A percentile compares a stretch with the other conserved stretches of the same genome.
phyloP scores from a whole-genome alignment of 2,797 vertebrate species.

The Distichodus sexfasciatus region DNA sequence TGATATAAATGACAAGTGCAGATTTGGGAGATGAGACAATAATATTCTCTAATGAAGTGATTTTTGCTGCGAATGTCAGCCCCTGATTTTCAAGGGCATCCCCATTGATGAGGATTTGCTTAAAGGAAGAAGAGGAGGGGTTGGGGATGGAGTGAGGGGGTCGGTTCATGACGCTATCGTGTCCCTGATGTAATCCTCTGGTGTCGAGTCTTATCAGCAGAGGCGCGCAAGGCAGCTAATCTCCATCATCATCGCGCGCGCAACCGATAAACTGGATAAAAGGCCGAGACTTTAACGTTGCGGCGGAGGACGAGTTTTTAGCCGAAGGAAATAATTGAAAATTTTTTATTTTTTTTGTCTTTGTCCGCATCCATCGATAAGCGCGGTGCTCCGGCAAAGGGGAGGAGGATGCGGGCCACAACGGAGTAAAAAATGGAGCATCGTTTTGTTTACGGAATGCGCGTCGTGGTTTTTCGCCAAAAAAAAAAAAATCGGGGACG shows the following conservation, averaged over 20 bases:
- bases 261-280: constrained; percentile 73
- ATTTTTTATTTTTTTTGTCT: no score
- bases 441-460: no score
- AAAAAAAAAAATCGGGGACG: no score
- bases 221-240: constrained; percentile 81
- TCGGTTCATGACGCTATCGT: constrained; percentile 95
- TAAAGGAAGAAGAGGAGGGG: constrained; percentile 11
- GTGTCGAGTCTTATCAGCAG: constrained; percentile 88
- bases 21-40: no score
- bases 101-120: constrained; percentile 95
- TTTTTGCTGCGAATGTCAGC: constrained; percentile 73
- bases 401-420: no score
- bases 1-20: no score
- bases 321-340: constrained; percentile 58
- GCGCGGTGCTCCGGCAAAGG: constrained; percentile 40
- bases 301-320: constrained; percentile 69
- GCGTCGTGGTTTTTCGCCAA: no score
- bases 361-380: constrained; percentile 13
- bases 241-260: no score
- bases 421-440: no score
- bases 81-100: constrained; percentile 94
- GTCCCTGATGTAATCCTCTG: constrained; percentile 96
- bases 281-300: constrained; percentile 60
- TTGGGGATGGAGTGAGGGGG: constrained; percentile 68
- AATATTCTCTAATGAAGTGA: constrained; percentile 11